A percentile compares a stretch with the other conserved stretches of the same genome.
phyloP scores from a whole-genome alignment of 2,888 invertebrate species.

The Drosophila rubida region DNA sequence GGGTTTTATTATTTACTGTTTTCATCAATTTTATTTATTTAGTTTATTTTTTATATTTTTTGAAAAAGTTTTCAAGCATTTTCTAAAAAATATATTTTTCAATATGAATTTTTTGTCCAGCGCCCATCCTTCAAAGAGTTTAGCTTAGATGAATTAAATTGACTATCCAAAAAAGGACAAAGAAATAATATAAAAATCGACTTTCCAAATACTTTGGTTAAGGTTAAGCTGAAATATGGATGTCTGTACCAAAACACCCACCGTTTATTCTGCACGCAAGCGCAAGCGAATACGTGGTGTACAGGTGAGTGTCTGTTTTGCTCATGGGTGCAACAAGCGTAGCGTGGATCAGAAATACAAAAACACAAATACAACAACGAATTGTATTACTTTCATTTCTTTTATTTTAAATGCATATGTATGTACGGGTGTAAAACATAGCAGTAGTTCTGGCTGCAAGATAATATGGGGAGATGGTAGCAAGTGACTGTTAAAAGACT shows the following conservation, averaged over 20 bases:
- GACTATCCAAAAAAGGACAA: neutral
- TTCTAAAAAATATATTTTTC: too few relatives aligned
- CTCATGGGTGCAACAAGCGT: slow-evolving; percentile 27
- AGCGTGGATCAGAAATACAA: slow-evolving; percentile 20
- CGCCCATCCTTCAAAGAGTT: too few relatives aligned
- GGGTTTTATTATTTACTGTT: too few relatives aligned
- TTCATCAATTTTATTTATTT: too few relatives aligned
- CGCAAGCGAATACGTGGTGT: slow-evolving; percentile 5
- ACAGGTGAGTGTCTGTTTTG: slow-evolving; percentile 1
- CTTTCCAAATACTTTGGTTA: neutral
- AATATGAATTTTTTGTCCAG: too few relatives aligned
- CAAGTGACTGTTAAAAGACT: slow-evolving; percentile 63
- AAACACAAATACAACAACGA: slow-evolving; percentile 8
- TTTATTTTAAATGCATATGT: slow-evolving; percentile 9
- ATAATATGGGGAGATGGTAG: slow-evolving; percentile 19
- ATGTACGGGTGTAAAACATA: slow-evolving; percentile 16
- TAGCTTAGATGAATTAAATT: neutral
- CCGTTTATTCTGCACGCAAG: slow-evolving; percentile 9
- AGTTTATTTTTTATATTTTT: too few relatives aligned
- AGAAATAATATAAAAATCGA: neutral
- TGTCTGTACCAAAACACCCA: neutral
- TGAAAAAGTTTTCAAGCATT: too few relatives aligned
- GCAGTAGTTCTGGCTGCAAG: slow-evolving; percentile 22
- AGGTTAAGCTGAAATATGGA: neutral
- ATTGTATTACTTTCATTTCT: slow-evolving; percentile 38